Base-by-base conservation (phyloP, 2,888 invertebrate species). In the Antheraea assamensis region DNA sequence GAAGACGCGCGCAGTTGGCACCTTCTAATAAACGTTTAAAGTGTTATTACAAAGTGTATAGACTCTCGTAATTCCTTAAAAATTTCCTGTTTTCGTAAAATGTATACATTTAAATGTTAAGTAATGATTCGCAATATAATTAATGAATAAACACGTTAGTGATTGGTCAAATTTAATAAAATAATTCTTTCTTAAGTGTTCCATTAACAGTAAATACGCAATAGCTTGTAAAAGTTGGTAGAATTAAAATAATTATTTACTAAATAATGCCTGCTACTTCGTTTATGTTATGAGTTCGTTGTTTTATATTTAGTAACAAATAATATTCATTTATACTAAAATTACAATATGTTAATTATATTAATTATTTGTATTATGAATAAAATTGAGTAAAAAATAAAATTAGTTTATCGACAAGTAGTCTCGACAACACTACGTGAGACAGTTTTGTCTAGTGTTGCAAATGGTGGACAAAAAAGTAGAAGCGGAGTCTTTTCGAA, bases 381-480 rank as follows among this genome's bases (percentile, higher is more conserved):
- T n/a, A 58, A 58, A 8, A 58, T n/a, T 24, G 3, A 24, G 3
- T 27, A 27, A 27, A 0, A 2, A 27, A 64, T 30, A n/a, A 42
- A 15, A 21, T 61, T 24, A 2, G 13, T 42, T 42, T 49, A 64
- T 71, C 73, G 64, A 73, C 35, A 71, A 17, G 47, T 19, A 5
- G 47, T 10, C 10, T 35, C 64, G 77, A 55, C 87, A 81, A 81
- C 89, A 76, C 90, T 90, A 0, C 21, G 52, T 75, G 79, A 78
- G 83, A 87, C 84, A 85, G 85, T 88, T 90, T 85, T 74, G 81
- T 80, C 80, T 81, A 81, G 80, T 81, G 81, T 83, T 89, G 90
- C 89, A 88, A n/a, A 81, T 78, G 85, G 79, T 79, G 79, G 82
- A 86, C 86, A 89, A 90, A 91, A 92, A 92, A 89, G n/a, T 30